Conservation (phyloP, 2,113 vertebrate genomes). For the Heterocephalus glaber region DNA sequence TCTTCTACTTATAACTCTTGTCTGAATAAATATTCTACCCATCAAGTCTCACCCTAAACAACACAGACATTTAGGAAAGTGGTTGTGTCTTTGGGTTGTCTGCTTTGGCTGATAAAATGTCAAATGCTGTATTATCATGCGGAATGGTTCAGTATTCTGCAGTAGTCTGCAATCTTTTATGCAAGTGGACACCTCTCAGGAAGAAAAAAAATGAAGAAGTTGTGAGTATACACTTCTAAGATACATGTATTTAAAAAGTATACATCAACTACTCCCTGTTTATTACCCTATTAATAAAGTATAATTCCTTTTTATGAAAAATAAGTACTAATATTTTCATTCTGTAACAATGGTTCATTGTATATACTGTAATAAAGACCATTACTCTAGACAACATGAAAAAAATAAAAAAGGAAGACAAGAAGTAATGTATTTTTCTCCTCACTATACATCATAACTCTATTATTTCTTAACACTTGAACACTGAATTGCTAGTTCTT, state of each 20-base stretch:
- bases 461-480: neutral
- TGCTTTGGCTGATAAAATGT: neutral
- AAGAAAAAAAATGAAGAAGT: neutral
- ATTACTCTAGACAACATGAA: neutral
- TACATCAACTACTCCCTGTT: neutral
- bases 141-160: neutral
- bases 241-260: neutral
- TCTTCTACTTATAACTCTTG: neutral
- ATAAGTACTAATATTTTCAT: neutral
- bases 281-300: neutral
- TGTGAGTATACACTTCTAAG: neutral
- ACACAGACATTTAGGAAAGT: neutral
- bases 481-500: neutral
- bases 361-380: neutral
- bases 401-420: neutral
- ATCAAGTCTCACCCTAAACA: neutral
- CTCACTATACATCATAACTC: neutral
- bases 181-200: neutral
- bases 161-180: neutral
- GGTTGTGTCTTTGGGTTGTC: neutral
- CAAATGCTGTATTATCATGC: neutral
- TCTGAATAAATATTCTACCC: neutral
- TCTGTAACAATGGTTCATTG: rapidly evolving
- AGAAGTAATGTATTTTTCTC: neutral
- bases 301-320: neutral